Conservation (phyloP, 1,140 invertebrate species). For the Lepidurus arcticus region DNA sequence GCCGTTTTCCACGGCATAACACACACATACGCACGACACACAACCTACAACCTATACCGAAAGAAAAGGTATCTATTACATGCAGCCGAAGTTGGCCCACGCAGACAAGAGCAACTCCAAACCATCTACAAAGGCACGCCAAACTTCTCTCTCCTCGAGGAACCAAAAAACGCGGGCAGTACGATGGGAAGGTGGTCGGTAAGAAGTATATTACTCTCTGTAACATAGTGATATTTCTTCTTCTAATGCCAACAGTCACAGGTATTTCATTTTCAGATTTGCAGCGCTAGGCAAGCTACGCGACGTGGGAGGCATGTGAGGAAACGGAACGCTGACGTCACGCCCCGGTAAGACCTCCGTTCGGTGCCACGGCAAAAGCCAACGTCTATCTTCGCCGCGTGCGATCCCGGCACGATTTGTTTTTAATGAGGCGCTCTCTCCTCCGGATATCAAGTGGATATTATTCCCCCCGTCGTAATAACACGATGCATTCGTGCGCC, state of each 20-base stretch:
- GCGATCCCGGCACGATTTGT: slow-evolving; percentile 16
- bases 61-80: no score
- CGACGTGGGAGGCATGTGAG: slow-evolving; percentile 12
- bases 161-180: not conserved
- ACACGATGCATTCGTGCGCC: not conserved
- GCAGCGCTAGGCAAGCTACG: not conserved
- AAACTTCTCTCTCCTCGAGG: not conserved
- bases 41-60: no score
- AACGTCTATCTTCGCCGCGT: not conserved
- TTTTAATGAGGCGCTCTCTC: slow-evolving; percentile 2
- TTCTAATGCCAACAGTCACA: not conserved
- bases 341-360: not conserved
- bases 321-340: not conserved
- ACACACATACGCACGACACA: no score
- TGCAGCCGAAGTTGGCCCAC: no score
- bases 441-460: not conserved
- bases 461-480: not conserved
- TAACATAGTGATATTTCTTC: not conserved
- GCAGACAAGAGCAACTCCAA: not conserved
- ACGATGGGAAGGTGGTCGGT: not conserved
- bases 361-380: not conserved
- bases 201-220: not conserved
- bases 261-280: not conserved
- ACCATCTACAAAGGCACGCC: not conserved
- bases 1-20: no score